These are phyloP conservation scores for Hipposideros armiger DNA, from an alignment of 2,113 vertebrate genomes.

Conservation along the genomic window DNA sequence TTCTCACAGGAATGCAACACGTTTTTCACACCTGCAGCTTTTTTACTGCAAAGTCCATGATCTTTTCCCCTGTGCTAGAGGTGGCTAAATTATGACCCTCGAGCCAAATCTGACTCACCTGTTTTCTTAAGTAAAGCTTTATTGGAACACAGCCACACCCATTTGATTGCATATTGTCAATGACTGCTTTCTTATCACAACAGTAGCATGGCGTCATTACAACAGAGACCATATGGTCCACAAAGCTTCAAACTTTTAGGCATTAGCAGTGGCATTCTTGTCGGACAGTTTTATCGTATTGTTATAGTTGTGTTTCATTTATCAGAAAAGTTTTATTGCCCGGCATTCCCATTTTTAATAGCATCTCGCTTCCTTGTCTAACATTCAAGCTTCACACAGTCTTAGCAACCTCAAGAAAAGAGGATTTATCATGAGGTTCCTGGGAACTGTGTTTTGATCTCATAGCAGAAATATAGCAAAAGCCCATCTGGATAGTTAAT, in stretches of 20 bases:
- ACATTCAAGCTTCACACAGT: conserved; percentile 50
- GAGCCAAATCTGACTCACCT: neutral
- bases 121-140: conserved; percentile 43
- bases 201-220: neutral
- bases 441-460: neutral
- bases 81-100: neutral
- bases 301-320: conserved; percentile 58
- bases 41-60: neutral
- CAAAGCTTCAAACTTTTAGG: conserved; percentile 38
- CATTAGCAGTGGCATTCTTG: conserved; percentile 25
- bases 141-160: neutral
- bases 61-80: conserved; percentile 19
- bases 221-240: neutral
- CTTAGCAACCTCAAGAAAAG: conserved; percentile 29
- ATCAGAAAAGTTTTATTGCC: conserved; percentile 42
- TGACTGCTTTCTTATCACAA: neutral
- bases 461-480: neutral
- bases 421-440: conserved; percentile 10
- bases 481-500: neutral
- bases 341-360: conserved; percentile 48
- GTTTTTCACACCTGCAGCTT: conserved; percentile 10
- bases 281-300: conserved; percentile 31
- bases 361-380: neutral
- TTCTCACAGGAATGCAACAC: neutral
- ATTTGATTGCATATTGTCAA: neutral